Evolutionary conservation across 1,140 invertebrate genomes (phyloP), one percentile per base, ranked within the genome.

Genomic region (Drosophila yakuba): DNA sequence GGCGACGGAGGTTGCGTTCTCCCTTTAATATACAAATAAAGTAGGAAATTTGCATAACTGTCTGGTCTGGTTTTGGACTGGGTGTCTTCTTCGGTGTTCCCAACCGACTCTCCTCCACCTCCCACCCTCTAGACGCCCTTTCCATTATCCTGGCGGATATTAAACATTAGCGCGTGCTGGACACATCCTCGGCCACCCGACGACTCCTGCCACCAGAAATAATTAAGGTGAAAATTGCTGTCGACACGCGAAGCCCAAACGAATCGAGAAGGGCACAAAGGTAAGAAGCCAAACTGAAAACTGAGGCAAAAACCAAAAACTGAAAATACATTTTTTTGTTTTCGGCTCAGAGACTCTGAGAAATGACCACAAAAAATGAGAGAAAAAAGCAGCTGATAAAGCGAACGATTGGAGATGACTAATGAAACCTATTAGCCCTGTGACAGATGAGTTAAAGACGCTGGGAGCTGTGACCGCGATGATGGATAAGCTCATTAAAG

Each of bases 181-280:
- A 83, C 84, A 86, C 72, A 67, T 62, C 52, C 69, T 58, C 38
- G 20, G 51, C 59, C 63, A 23, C 17, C 64, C 43, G 45, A 25
- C 58, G n/a, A 41, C 50, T 55, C 52, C 60, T 67, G 47, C 66
- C 66, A 69, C 52, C 67, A 80, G 75, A 82, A 89, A 89, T 89
- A 89, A 89, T 89, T 89, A 89, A 89, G 84, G 85, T 84, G 84
- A 89, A 89, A 89, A 89, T 89, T 89, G 84, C 84, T 84, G 84
- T 90, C 84, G 84, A 89, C 84, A 89, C 84, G 84, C 84, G 78
- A 89, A 4, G 56, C 45, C 43, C 39, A 79, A 66, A 69, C 39
- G 41, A 79, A 66, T 64, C 39, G 41, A 52, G 62, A 62, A 62
- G 50, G 56, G 35, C 15, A 32, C 32, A 28, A 55, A 74, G 47